A percentile compares a stretch with the other conserved stretches of the same genome.
phyloP scores from a whole-genome alignment of 2,113 vertebrate genomes.

The Callochromis pleurospilus region DNA sequence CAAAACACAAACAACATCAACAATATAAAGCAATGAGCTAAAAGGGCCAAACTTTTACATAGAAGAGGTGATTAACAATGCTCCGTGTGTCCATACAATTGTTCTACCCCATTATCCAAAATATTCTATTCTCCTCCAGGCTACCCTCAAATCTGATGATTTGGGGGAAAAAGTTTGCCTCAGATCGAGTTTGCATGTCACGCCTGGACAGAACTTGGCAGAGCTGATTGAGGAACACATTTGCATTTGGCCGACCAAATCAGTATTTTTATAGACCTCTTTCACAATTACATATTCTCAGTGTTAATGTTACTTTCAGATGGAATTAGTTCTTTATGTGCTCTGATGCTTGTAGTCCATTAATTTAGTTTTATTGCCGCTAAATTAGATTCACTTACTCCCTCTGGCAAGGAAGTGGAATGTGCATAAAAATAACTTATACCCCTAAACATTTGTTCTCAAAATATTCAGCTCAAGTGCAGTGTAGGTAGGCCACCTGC shows the following conservation, averaged over 20 bases:
- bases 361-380: slow-evolving; percentile 78
- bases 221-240: slow-evolving; percentile 48
- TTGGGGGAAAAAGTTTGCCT: background rate
- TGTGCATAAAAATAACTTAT: slow-evolving; percentile 74
- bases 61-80: background rate
- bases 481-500: slow-evolving; percentile 22
- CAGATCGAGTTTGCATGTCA: slow-evolving; percentile 32
- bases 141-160: slow-evolving; percentile 17
- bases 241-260: slow-evolving; percentile 71
- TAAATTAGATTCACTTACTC: slow-evolving; percentile 75
- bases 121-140: slow-evolving; percentile 4
- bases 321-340: slow-evolving; percentile 73
- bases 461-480: slow-evolving; percentile 51
- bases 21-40: background rate
- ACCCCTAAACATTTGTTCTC: slow-evolving; percentile 68
- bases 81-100: background rate
- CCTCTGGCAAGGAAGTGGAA: slow-evolving; percentile 64
- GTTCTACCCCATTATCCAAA: slow-evolving; percentile 6
- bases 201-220: slow-evolving; percentile 53
- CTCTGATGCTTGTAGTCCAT: slow-evolving; percentile 71
- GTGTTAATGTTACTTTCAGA: slow-evolving; percentile 74
- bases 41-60: no score
- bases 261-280: slow-evolving; percentile 72
- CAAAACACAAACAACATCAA: background rate
- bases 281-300: slow-evolving; percentile 67